Evolutionary conservation across 2,797 vertebrate species (phyloP), one percentile per base, ranked within the genome.

Genomic region (Hemibagrus guttatus): DNA sequence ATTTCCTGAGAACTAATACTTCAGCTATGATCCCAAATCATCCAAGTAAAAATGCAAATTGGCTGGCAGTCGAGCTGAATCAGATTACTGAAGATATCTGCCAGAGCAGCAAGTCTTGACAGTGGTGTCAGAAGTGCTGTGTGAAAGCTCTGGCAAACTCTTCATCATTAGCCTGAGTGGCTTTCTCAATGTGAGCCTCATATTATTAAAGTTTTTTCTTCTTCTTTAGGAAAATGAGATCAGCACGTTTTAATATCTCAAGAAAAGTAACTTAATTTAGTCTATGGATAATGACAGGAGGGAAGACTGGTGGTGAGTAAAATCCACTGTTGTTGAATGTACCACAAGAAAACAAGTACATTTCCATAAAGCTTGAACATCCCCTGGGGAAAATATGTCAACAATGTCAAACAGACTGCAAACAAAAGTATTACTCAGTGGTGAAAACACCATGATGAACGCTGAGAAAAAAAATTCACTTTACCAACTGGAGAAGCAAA

Each of bases 91-190:
- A 91, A 92, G 86, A 94, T 94, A 95, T 95, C 93, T 95, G 94
- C 94, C 92, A 83, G 91, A 92, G 86, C 91, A 96, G 96, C 94
- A 95, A 93, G 86, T 94, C 93, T 94, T 95, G 93, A 95, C 93
- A 94, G 92, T 83, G 58, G 90, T 88, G 89, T 93, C 90, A 90
- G 88, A 93, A 91, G 86, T 93, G 92, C 91, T 86, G 86, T 90
- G 89, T 85, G 89, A 83, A 88, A 84, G 82, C 88, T 91, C 91
- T 95, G 94, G 93, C 94, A 93, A 92, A 90, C 91, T 83, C 61
- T 90, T 90, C 93, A 93, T 95, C 94, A 96, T 96, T 95, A 95
- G 90, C 90, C 89, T 93, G 91, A 96, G 94, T 95, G 95, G 93
- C 91, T 95, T 94, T 94, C 92, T 93, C 91, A 89, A 86, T 87